Base-by-base conservation (phyloP, 1,140 invertebrate genomes). In the Manduca sexta region DNA sequence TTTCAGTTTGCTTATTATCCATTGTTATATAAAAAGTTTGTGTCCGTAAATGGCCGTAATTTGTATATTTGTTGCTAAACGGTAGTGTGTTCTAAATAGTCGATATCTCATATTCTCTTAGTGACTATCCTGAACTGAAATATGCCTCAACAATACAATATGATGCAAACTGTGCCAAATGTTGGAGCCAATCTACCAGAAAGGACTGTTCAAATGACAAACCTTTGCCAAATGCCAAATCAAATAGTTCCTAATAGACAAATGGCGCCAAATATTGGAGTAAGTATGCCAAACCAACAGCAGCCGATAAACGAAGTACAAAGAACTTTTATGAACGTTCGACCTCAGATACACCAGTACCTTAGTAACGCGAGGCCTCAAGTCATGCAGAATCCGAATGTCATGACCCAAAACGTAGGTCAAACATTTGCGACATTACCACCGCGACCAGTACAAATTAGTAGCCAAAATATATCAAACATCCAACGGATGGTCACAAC, bases 161-260 rank as follows among this genome's bases (percentile, higher is more conserved):
- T 43, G 5, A 26, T 43, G 12, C 41, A 43, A 30, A 11, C 16
- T 30, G 31, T 69, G 13, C 59, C 56, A 38, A 66, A 71, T 34
- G 54, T 64, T 33, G 51, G 56, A 12, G 5, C 46, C 18, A 56
- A 56, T 30, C 16, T 64, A 5, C 52, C 57, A 33, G 49, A 52
- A n/a, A 49, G 49, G 16, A 44, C 26, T 10, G 16, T 30, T 5
- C 49, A 52, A 15, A 58, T 45, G 15, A 34, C 31, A 10, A 45
- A 35, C 29, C 18, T 35, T 35, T 14, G 31, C 7, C 43, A 45
- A 45, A 35, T 45, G 16, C 31, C 40, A 26, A 47, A 45, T 10
- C 55, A 56, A 50, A 55, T 47, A 15, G 26, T 46, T 13, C 33
- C 55, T 3, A 56, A 52, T 18, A 37, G 30, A 16, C 56, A 54